Base-by-base conservation (phyloP, 2,888 invertebrate species). In the Dryobota labecula region DNA sequence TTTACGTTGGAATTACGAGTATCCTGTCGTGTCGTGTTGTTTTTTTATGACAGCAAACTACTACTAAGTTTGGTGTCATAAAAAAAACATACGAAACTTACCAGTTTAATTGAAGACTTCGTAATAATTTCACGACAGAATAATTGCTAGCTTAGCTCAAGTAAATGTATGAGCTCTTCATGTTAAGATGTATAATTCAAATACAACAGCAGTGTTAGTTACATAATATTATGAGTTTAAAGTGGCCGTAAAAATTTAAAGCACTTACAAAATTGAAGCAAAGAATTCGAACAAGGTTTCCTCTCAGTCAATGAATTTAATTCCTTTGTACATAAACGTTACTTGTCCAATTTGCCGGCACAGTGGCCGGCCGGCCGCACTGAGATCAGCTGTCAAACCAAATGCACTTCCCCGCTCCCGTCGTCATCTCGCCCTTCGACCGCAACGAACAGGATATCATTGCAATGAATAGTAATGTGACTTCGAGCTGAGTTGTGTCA, bases 361-460 rank as follows among this genome's bases (percentile, higher is more conserved):
- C 54, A 62, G 47, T 54, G n/a, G 51, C 43, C 38, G 33, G 15
- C 53, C 30, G 38, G 43, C 24, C 53, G 47, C 58, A 60, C 69
- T 64, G 70, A 79, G 72, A 67, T 82, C 72, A 56, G 57, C 72
- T 76, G 81, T 78, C 83, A 76, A 75, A 79, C 78, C 69, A 82
- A 78, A 73, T 71, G 65, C 63, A 64, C 72, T 49, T 36, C 18
- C 33, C 20, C 13, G 43, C 6, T 27, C 36, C 20, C 38, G 7
- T 27, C 27, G 27, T 20, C 36, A 2, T 5, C n/a, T 38, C 33
- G 2, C 9, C 7, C 20, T 13, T 38, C 13, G 24, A 3, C n/a
- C 53, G n/a, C 41, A 24, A 20, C 54, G 27, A 30, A 27, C 27
- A 38, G 58, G 45, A 49, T 33, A 56, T 43, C 13, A 24, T 57